phyloP scores from a whole-genome alignment of 2,113 vertebrate genomes.

The Rafetus swinhoei region DNA sequence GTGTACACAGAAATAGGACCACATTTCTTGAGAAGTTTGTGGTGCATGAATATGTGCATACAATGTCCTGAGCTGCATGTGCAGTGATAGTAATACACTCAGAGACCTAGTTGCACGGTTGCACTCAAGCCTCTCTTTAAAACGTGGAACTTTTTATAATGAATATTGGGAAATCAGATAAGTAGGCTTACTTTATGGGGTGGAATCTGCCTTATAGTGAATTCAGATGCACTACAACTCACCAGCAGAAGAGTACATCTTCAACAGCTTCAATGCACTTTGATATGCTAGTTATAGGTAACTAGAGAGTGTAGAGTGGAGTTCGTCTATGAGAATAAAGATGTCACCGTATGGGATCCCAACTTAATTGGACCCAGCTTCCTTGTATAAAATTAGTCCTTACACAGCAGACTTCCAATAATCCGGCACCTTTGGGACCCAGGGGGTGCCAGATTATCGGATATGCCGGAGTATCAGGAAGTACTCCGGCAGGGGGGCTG shows the following conservation, averaged over 20 bases:
- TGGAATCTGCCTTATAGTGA: not conserved
- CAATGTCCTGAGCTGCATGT: not conserved
- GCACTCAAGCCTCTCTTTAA: not conserved
- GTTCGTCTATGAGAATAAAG: not conserved
- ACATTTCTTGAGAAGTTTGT: not conserved
- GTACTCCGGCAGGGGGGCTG: too few species aligned
- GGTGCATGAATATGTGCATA: not conserved
- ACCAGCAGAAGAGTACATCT: not conserved
- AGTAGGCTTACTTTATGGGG: not conserved
- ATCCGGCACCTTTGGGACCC: too few species aligned
- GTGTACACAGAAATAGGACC: not conserved
- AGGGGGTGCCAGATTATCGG: too few species aligned
- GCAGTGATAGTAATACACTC: not conserved
- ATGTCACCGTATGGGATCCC: not conserved
- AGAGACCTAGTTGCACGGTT: not conserved
- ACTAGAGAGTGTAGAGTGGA: not conserved
- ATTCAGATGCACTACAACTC: not conserved
- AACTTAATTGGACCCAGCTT: not conserved
- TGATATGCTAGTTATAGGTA: not conserved
- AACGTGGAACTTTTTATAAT: not conserved
- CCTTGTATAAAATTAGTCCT: not conserved
- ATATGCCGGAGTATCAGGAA: too few species aligned
- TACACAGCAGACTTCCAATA: too few species aligned
- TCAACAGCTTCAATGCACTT: not conserved
- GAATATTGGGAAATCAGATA: not conserved